Evolutionary conservation across 1,140 invertebrate genomes (phyloP), one percentile per base, ranked within the genome.

Genomic region (Idris sp.): DNA sequence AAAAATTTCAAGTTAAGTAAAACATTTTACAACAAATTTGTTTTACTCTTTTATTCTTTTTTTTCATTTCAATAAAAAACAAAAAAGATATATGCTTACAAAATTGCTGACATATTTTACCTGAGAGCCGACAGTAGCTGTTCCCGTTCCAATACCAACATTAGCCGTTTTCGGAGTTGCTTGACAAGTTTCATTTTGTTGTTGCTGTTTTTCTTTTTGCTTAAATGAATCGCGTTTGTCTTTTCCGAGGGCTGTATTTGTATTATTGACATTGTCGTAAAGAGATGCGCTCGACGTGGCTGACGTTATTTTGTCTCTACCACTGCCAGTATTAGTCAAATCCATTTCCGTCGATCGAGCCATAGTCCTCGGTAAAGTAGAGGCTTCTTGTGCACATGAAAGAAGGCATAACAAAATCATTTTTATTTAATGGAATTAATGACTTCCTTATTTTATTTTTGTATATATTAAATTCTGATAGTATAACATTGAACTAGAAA

Each of bases 231-330:
- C 83, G 18, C 77, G 40, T 51, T 68, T 78, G 83, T 79, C 54
- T 71, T 86, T 86, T 4, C 84, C 83, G 7, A 81, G 80, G 43
- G 83, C 80, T 35, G 81, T 69, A 43, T 75, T 81, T 31, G 79
- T 77, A 71, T 79, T 86, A 78, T 87, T 87, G 46, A 96, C 94
- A 84, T 96, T 95, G 86, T 97, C 95, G 83, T 96, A 96, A n/a
- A 96, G 90, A 19, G 95, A 96, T 7, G 93, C 94, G 75, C 92
- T 95, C 65, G 95, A 96, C 11, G 94, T 94, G 11, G 94, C 93
- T 14, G 93, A 91, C 18, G 92, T 92, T 51, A 95, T 93, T 85
- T 94, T 94, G 71, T 94, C 93, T 62, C 91, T 88, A 64, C 72
- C 67, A 68, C 67, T 68, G 49, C 33, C 11, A 26, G 84, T 78